These are phyloP conservation scores for Catostomus latipinnis DNA, from an alignment of 2,797 vertebrate species.

Conservation along the genomic window DNA sequence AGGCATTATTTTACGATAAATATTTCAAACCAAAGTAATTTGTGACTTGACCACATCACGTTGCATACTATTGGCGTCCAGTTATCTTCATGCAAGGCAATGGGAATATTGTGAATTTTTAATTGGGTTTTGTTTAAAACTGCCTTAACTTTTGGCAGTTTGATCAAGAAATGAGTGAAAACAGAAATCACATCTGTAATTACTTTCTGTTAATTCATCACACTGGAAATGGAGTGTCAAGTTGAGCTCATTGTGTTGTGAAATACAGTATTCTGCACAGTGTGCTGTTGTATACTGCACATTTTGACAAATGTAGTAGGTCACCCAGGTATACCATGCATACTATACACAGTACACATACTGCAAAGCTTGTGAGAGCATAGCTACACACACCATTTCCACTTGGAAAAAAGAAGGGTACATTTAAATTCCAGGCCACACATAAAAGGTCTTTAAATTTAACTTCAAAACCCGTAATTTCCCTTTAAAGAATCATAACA, in stretches of 20 bases:
- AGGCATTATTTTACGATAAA: no score
- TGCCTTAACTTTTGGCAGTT: neutral
- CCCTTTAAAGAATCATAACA: conserved; percentile 20
- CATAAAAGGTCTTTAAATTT: neutral
- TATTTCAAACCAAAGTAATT: no score
- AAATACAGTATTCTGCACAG: no score
- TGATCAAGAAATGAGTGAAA: no score
- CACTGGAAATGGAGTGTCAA: no score
- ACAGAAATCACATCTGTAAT: no score
- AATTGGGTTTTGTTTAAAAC: neutral
- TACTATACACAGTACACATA: neutral
- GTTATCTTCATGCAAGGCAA: neutral
- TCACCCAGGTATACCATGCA: neutral
- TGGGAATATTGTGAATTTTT: neutral
- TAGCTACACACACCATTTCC: neutral
- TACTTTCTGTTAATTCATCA: no score
- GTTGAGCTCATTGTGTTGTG: no score
- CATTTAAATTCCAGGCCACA: neutral
- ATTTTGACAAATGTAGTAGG: neutral
- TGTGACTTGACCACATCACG: neutral
- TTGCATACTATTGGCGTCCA: neutral
- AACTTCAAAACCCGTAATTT: neutral
- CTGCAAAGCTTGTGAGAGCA: neutral
- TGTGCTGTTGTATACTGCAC: neutral
- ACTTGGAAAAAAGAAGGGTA: neutral